Percentiles rank a stretch among this genome's conserved stretches.
Evolutionary conservation across 1,140 invertebrate genomes (phyloP).

Genomic region (Drosophila ananassae): DNA sequence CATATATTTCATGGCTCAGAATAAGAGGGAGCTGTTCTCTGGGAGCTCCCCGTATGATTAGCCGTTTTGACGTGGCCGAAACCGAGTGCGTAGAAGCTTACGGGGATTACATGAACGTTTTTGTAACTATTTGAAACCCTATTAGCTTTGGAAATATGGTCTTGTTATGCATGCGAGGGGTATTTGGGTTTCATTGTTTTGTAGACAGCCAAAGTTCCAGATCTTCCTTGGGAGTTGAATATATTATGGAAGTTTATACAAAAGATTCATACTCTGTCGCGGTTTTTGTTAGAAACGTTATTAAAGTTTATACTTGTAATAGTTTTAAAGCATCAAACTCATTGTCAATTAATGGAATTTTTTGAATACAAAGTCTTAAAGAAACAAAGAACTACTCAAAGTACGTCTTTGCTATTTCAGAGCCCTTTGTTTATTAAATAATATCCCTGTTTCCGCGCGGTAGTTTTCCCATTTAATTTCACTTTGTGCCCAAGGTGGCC

Average conservation of each 20-base stretch:
- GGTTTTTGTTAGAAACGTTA: too few relatives aligned
- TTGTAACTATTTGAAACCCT: constrained; percentile 36
- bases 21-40: neutral
- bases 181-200: neutral
- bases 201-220: neutral
- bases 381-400: too few relatives aligned
- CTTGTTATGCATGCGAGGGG: neutral
- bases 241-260: neutral
- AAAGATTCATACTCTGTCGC: too few relatives aligned
- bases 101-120: constrained; percentile 32
- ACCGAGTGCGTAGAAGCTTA: constrained; percentile 21
- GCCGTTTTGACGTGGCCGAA: constrained; percentile 39
- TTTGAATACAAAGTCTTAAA: too few relatives aligned
- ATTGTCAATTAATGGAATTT: too few relatives aligned
- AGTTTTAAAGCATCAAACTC: too few relatives aligned
- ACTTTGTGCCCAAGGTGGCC: constrained; percentile 24
- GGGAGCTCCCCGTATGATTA: constrained; percentile 39
- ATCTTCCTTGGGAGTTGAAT: neutral
- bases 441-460: constrained; percentile 17
- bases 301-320: too few relatives aligned
- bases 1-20: constrained; percentile 37
- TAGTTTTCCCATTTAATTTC: constrained; percentile 35
- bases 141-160: constrained; percentile 32
- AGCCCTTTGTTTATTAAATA: constrained; percentile 12
- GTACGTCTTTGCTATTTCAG: neutral